Percentiles rank a stretch among this genome's conserved stretches.
These are phyloP conservation scores for Apamea epomidion DNA, from an alignment of 2,888 invertebrate genomes.

Conservation along the genomic window DNA sequence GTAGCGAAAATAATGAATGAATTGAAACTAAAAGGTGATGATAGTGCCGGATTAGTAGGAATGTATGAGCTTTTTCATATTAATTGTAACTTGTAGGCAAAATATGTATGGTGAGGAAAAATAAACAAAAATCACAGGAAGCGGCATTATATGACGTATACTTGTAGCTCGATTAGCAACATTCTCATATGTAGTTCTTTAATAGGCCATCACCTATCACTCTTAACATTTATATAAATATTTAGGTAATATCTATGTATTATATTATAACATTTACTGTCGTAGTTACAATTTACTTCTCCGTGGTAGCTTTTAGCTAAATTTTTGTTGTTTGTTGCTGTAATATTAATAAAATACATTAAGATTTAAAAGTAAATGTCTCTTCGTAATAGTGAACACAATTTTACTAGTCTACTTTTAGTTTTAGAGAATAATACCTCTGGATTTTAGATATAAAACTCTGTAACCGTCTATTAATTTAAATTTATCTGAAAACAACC, in stretches of 20 bases:
- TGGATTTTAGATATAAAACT: slow-evolving; percentile 74
- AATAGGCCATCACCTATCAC: slow-evolving; percentile 31
- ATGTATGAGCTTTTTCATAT: slow-evolving; percentile 22
- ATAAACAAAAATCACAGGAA: not conserved
- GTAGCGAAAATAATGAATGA: slow-evolving; percentile 28
- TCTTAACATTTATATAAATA: slow-evolving; percentile 32
- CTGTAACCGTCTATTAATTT: slow-evolving; percentile 59
- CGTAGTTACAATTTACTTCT: slow-evolving; percentile 64
- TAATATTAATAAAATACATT: slow-evolving; percentile 69
- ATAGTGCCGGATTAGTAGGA: slow-evolving; percentile 29
- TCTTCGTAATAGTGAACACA: slow-evolving; percentile 80
- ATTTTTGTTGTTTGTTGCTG: slow-evolving; percentile 78
- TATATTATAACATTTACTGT: slow-evolving; percentile 33
- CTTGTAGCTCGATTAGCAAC: slow-evolving; percentile 23
- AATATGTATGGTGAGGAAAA: slow-evolving; percentile 5
- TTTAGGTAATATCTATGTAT: slow-evolving; percentile 35
- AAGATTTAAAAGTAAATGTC: slow-evolving; percentile 58
- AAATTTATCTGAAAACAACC: slow-evolving; percentile 31
- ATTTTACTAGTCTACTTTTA: slow-evolving; percentile 86
- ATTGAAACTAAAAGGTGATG: slow-evolving; percentile 19
- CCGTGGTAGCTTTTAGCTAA: slow-evolving; percentile 74
- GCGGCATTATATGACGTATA: slow-evolving; percentile 2
- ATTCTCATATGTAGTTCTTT: slow-evolving; percentile 22
- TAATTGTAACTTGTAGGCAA: slow-evolving; percentile 27
- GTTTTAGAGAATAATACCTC: slow-evolving; percentile 82